Percentiles rank a stretch among this genome's conserved stretches.
Conservation (phyloP, 2,888 invertebrate genomes). For the Clivina fossor region DNA sequence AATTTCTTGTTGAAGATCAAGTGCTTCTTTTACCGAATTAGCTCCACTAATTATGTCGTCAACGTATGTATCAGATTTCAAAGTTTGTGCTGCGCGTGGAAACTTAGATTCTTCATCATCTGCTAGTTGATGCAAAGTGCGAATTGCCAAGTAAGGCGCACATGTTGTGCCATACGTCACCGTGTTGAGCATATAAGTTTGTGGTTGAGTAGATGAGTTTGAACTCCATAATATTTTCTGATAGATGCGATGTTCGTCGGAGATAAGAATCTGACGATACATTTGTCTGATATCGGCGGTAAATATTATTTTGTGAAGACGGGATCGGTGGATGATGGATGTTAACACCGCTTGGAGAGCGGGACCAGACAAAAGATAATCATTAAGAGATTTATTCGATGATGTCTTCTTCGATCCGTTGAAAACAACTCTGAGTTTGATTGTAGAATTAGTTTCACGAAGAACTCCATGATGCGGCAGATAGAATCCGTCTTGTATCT, state of each 20-base stretch:
- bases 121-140: conserved; percentile 16
- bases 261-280: conserved; percentile 25
- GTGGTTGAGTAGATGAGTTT: not conserved
- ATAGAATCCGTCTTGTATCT: no score
- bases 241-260: conserved; percentile 10
- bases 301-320: conserved; percentile 12
- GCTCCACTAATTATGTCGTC: conserved; percentile 19
- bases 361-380: conserved; percentile 16
- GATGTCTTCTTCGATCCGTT: conserved; percentile 4
- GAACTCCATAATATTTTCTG: conserved; percentile 24
- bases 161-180: conserved; percentile 25
- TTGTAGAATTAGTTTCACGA: not conserved
- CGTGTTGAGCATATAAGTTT: conserved; percentile 14
- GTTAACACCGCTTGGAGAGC: conserved; percentile 23
- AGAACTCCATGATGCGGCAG: conserved; percentile 21
- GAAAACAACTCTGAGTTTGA: conserved; percentile 5
- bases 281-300: conserved; percentile 31
- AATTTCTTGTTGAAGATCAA: not conserved
- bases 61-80: conserved; percentile 10
- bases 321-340: conserved; percentile 18
- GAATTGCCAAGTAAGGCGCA: conserved; percentile 23
- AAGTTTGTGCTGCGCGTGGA: conserved; percentile 4
- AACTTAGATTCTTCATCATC: conserved; percentile 15
- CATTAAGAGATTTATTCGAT: conserved; percentile 8
- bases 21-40: not conserved